phyloP scores from a whole-genome alignment of 2,113 vertebrate species.

The Cephalopterus ornatus region DNA sequence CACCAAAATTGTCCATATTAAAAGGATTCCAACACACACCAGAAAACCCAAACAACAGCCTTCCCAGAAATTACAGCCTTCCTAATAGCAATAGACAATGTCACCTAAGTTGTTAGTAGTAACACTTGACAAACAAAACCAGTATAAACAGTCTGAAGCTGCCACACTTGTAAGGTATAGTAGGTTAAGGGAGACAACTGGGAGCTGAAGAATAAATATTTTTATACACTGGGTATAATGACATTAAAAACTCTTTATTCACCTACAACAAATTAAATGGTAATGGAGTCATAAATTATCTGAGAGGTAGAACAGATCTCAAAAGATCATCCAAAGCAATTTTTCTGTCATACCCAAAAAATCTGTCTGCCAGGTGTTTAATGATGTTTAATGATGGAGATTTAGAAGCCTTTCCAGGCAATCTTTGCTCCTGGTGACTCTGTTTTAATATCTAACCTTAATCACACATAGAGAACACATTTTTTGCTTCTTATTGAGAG shows the following conservation, averaged over 20 bases:
- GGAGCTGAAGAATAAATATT: neutral
- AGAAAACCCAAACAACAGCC: neutral
- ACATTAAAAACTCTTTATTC: neutral
- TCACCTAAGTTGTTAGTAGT: neutral
- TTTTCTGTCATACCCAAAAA: neutral
- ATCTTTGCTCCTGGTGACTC: neutral
- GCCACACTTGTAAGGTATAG: fast-evolving
- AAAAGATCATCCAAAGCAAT: neutral
- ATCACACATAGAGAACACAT: neutral
- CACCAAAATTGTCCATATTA: neutral
- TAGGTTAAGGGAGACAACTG: neutral
- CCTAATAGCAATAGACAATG: neutral
- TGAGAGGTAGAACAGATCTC: neutral
- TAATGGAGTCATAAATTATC: neutral
- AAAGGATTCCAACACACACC: neutral
- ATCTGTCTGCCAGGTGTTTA: neutral
- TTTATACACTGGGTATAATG: neutral
- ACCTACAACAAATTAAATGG: neutral
- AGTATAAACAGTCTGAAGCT: neutral
- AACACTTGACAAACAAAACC: neutral
- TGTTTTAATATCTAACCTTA: neutral
- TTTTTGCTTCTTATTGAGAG: neutral
- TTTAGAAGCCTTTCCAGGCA: neutral
- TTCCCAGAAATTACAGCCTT: neutral
- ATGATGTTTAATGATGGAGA: neutral